Base-by-base conservation (phyloP, 2,888 invertebrate species). In the Drosophila parthenogenetica region DNA sequence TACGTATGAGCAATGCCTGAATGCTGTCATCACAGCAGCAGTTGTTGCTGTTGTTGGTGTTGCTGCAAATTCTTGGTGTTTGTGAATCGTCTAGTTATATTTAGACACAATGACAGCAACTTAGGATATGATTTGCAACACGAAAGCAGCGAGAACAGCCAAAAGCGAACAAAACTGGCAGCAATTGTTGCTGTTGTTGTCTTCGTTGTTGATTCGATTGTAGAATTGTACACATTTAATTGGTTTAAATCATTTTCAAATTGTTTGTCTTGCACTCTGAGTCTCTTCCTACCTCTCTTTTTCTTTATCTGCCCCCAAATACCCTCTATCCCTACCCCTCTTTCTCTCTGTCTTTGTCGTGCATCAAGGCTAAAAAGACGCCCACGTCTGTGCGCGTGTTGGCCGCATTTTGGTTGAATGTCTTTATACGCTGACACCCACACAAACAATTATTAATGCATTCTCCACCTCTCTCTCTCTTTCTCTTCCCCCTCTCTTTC, bases 201-300 rank as follows among this genome's bases (percentile, higher is more conserved):
- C 25, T 40, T 16, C n/a, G 51, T 19, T 55, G 5, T 25, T 37
- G n/a, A 14, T 39, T 45, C 32, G 25, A 43, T 67, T 35, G n/a
- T 57, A 49, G 35, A 45, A 50, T 58, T 61, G 53, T 60, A 66
- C 60, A 73, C 35, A 77, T 87, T 84, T 84, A 87, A 84, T 84
- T 84, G 86, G 75, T 73, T 87, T 86, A 80, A 87, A 80, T 84
- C 83, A 87, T 80, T 86, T 82, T 82, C 65, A 75, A 86, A 84
- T 82, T 84, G 73, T 79, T 82, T 87, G 68, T 64, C 78, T 67
- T 63, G 83, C 81, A 72, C 49, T 45, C 58, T 46, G 48, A 48
- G 45, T 61, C 57, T 59, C 60, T 46, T 51, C 35, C 57, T 57
- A 37, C 37, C 32, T 40, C 40, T 29, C 25, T 29, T 16, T 17